phyloP scores from a whole-genome alignment of 2,797 vertebrate genomes.

The Eurystomus glaucurus region DNA sequence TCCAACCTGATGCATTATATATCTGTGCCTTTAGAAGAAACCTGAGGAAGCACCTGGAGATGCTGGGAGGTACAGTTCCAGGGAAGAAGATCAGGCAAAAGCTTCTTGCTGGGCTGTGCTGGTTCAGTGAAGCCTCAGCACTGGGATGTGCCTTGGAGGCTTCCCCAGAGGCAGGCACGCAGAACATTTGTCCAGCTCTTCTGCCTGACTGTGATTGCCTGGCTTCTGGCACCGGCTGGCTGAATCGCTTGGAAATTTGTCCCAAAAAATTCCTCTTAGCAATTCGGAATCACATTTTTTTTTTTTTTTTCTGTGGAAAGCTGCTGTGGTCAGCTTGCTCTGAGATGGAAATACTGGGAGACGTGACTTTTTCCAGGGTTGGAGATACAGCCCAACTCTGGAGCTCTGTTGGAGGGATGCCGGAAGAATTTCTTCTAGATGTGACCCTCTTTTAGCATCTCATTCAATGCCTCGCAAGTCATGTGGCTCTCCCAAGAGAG shows the following conservation, averaged over 20 bases:
- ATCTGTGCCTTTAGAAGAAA: neutral
- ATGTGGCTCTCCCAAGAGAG: neutral
- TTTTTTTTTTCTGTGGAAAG: neutral
- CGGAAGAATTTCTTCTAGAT: conserved; percentile 12
- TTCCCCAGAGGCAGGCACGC: neutral
- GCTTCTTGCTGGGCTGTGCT: neutral
- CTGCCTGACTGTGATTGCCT: neutral
- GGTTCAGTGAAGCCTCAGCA: neutral
- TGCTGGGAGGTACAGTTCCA: neutral
- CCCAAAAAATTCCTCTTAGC: neutral
- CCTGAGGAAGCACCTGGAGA: fast-evolving
- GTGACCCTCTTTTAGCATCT: neutral
- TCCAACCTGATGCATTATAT: fast-evolving
- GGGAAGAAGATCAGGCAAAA: neutral
- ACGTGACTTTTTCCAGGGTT: neutral
- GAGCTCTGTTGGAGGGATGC: neutral
- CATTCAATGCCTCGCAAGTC: neutral
- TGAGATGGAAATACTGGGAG: neutral
- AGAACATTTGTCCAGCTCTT: neutral
- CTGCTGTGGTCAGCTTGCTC: fast-evolving
- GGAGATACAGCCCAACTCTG: neutral
- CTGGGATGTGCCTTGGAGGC: neutral
- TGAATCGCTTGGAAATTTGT: neutral
- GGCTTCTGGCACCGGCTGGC: neutral
- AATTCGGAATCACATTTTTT: neutral